These are phyloP conservation scores for Lutraria rhynchaena DNA, from an alignment of 1,140 invertebrate genomes.

Conservation along the genomic window DNA sequence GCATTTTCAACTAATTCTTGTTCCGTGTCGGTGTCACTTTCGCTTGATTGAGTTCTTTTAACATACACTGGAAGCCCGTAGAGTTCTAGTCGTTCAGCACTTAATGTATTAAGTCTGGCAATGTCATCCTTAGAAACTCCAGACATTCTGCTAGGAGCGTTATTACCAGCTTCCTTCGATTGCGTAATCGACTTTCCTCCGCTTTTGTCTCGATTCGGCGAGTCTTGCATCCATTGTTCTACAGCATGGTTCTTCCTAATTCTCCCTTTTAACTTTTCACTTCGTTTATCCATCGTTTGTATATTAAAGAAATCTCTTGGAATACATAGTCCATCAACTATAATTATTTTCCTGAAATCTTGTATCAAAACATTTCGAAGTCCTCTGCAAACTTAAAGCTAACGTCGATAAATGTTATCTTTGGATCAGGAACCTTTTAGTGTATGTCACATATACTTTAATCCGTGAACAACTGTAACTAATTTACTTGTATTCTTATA, in stretches of 20 bases:
- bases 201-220: not conserved
- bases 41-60: not conserved
- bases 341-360: no score
- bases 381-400: no score
- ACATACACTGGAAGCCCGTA: not conserved
- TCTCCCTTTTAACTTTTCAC: not conserved
- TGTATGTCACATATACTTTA: no score
- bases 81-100: not conserved
- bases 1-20: no score
- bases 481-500: no score
- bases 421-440: no score
- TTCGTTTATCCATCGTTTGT: not conserved
- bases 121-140: not conserved
- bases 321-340: no score
- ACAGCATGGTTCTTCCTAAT: not conserved
- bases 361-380: no score
- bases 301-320: not conserved
- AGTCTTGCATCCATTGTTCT: conserved; percentile 3
- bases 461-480: no score
- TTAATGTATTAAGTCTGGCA: not conserved
- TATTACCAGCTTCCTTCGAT: not conserved
- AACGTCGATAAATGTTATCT: no score
- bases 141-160: not conserved
- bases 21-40: not conserved
- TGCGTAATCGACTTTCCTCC: not conserved